A percentile compares a stretch with the other conserved stretches of the same genome.
These are phyloP conservation scores for Cricetomys ansorgei DNA, from an alignment of 2,113 vertebrate species.

Conservation along the genomic window DNA sequence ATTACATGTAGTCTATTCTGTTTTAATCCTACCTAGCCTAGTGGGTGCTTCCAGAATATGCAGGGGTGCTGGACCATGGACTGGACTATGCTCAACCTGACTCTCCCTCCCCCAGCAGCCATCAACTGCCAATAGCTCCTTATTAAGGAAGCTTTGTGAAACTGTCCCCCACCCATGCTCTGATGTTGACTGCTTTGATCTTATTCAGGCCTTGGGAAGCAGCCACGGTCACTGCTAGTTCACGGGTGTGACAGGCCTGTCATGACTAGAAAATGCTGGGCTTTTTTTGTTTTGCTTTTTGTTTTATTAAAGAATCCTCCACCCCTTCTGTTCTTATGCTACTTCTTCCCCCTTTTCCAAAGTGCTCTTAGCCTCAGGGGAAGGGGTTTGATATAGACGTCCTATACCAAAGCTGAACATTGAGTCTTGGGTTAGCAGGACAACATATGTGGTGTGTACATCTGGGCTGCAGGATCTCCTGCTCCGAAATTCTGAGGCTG, in stretches of 20 bases:
- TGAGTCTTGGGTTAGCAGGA: not conserved
- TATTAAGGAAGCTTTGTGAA: not conserved
- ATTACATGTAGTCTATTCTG: no score
- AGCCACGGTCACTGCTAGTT: not conserved
- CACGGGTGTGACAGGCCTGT: no score
- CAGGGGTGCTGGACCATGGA: not conserved
- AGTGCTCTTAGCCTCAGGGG: not conserved
- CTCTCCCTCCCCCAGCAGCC: not conserved
- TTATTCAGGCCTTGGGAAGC: not conserved
- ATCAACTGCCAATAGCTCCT: not conserved
- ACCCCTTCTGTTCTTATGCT: not conserved
- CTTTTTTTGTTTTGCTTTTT: not conserved
- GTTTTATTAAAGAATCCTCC: not conserved
- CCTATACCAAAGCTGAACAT: not conserved
- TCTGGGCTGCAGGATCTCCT: not conserved
- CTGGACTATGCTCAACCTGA: not conserved
- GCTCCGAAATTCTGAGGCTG: not conserved
- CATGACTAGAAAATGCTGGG: not conserved
- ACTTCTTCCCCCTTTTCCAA: not conserved
- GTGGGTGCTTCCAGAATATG: not conserved
- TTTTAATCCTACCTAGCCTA: not conserved
- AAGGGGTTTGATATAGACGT: no score
- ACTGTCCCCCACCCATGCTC: rapidly evolving
- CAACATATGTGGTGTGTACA: not conserved
- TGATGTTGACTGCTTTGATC: not conserved